Base-by-base conservation (phyloP, 1,140 invertebrate genomes). In the Cataglyphis hispanica region DNA sequence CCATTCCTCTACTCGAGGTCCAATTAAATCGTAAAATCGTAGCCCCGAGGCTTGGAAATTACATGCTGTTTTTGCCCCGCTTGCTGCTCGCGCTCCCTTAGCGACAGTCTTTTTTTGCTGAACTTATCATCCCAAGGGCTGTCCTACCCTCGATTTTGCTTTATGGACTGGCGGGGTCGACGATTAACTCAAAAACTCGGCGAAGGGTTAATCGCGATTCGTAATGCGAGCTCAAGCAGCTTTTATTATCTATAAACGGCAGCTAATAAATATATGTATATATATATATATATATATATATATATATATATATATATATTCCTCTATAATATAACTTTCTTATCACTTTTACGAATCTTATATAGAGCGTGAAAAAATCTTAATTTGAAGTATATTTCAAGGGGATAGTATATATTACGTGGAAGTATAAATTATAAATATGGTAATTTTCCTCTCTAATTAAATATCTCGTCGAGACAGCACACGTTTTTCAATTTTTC, bases 11-110 rank as follows among this genome's bases (percentile, higher is more conserved):
- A 27, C 80, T 43, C 74, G 16, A 69, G 75, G 74, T 56, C 86
- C 89, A 91, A 91, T 91, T 91, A 91, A 81, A 86, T 91, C 89
- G 89, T 91, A 90, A 91, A 91, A 91, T 88, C 84, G 53, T 75
- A 83, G 72, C 83, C 13, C 84, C 80, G 84, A 61, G 87, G 89
- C 77, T 60, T 81, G 70, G 76, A 91, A 91, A 91, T 89, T 91
- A 81, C 86, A 75, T 81, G 76, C 31, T 53, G 77, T 40, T 76
- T 87, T 87, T 86, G 50, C 22, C 25, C 61, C 60, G 13, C 19
- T 27, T 70, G n/a, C 53, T 16, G 50, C 1, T 11, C 83, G 60
- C 46, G 60, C 46, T 72, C 43, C 69, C 69, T 87, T 72, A 89
- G 80, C 75, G 88, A 90, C 86, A 86, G 66, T 31, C n/a, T 37